These are phyloP conservation scores for Cossypha heuglini DNA, from an alignment of 2,797 vertebrate genomes.

Conservation along the genomic window DNA sequence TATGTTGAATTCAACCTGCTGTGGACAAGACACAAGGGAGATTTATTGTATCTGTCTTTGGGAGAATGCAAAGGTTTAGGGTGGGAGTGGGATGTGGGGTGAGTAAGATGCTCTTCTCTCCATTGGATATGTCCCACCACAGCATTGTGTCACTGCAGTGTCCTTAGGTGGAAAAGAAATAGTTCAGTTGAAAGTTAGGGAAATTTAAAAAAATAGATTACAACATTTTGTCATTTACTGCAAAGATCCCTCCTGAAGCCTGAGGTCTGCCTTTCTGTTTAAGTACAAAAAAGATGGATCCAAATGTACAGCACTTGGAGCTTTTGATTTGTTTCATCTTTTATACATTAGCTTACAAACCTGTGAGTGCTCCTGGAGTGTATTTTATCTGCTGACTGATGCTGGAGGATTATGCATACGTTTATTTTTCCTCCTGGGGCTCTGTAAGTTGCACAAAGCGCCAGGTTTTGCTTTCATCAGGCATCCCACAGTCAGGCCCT, in stretches of 20 bases:
- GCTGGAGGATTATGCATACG: neutral
- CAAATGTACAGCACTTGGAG: neutral
- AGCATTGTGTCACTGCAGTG: neutral
- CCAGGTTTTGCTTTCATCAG: neutral
- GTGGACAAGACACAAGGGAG: neutral
- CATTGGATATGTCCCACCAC: accelerated
- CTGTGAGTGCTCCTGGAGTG: neutral
- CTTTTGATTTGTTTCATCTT: constrained; percentile 42
- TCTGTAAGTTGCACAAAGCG: neutral
- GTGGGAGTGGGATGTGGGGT: neutral
- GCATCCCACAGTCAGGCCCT: neutral
- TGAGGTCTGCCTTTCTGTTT: neutral
- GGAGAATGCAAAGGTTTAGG: neutral
- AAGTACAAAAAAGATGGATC: neutral
- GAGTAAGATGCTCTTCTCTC: neutral
- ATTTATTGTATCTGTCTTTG: neutral
- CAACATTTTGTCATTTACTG: neutral
- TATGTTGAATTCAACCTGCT: neutral
- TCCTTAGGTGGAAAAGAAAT: neutral
- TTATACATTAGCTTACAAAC: constrained; percentile 28
- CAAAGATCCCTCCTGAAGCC: neutral
- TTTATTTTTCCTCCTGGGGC: constrained; percentile 12
- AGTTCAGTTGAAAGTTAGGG: neutral
- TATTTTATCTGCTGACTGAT: constrained; percentile 24
- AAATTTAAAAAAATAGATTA: neutral